Evolutionary conservation across 53 echinoderm and acorn worm genomes (phyloP).

Genomic region (Echinarachnius parma): DNA sequence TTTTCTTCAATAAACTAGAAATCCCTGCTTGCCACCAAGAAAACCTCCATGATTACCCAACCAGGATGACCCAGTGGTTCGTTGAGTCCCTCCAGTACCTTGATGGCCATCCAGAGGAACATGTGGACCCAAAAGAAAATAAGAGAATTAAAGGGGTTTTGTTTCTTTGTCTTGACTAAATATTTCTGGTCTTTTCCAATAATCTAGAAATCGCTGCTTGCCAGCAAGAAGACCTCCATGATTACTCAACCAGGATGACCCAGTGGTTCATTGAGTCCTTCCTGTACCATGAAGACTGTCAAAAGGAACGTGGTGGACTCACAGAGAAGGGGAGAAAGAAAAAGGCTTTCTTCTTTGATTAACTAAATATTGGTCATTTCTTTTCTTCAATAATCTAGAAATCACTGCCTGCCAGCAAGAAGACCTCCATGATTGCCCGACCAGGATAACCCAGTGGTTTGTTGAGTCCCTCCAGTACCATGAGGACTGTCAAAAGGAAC

Average conservation of each 20-base stretch:
- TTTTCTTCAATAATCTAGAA: too few species aligned
- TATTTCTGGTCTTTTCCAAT: too few species aligned
- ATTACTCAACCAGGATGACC: conserved; percentile 16
- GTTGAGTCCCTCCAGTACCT: neutral
- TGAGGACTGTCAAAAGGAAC: neutral
- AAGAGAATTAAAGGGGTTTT: too few species aligned
- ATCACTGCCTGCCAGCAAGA: neutral
- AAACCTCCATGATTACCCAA: conserved; percentile 1
- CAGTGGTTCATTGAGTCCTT: conserved; percentile 6
- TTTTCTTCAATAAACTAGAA: too few species aligned
- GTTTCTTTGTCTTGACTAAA: too few species aligned
- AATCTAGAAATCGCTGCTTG: neutral
- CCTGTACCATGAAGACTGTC: neutral
- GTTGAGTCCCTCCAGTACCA: neutral
- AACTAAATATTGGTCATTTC: too few species aligned
- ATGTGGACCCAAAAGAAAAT: conserved; percentile 14
- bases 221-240: neutral
- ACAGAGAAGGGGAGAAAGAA: too few species aligned
- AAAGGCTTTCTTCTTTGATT: neutral
- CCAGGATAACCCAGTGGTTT: conserved; percentile 12
- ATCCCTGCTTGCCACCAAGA: neutral
- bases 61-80: conserved; percentile 15
- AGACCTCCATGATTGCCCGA: conserved; percentile 2
- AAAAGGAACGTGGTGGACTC: too few species aligned
- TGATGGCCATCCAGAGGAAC: neutral